phyloP scores from a whole-genome alignment of 2,797 vertebrate species.

The Acropternis orthonyx region DNA sequence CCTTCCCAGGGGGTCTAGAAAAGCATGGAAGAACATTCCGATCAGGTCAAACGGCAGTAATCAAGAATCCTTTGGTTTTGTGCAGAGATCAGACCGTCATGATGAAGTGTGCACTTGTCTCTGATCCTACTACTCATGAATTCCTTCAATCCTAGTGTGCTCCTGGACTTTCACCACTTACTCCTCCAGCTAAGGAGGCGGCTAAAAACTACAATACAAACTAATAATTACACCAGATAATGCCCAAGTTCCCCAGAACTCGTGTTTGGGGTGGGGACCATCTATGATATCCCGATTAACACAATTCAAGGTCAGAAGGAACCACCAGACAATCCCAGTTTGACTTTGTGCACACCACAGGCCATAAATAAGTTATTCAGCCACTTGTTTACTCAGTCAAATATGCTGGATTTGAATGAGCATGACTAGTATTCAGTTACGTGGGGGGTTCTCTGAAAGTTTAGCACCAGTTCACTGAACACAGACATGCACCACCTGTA shows the following conservation, averaged over 20 bases:
- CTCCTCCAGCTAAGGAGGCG: background rate
- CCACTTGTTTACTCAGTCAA: background rate
- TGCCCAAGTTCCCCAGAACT: background rate
- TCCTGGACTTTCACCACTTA: background rate
- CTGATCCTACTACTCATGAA: background rate
- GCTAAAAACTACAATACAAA: background rate
- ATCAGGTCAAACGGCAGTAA: background rate
- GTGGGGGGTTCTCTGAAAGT: background rate
- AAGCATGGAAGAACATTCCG: background rate
- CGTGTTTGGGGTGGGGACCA: background rate
- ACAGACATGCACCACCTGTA: background rate
- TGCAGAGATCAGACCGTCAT: background rate
- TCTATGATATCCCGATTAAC: background rate
- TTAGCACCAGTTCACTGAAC: background rate
- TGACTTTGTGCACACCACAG: background rate
- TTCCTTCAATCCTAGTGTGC: background rate
- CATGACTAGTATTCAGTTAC: background rate
- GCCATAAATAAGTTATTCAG: background rate
- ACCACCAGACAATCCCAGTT: background rate
- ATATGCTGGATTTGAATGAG: background rate
- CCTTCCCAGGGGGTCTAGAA: background rate
- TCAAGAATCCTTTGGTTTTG: conserved; percentile 14
- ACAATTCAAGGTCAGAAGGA: background rate
- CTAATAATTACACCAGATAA: background rate
- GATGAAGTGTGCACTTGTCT: background rate